These are phyloP conservation scores for Hydrozoanthus tunicans DNA, from an alignment of 64 coral and sea anemone species.

Conservation along the genomic window DNA sequence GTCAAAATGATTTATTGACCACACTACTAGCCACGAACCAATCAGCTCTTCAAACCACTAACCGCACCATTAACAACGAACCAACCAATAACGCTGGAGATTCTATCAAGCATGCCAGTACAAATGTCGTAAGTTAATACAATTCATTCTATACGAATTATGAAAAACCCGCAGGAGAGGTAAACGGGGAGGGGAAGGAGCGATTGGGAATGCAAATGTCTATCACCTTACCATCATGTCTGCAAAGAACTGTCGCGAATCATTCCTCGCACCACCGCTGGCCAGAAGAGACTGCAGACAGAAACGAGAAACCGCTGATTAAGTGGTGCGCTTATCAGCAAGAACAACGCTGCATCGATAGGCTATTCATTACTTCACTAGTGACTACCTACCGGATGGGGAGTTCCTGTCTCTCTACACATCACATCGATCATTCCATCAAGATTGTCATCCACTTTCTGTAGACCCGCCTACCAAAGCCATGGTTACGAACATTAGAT, in stretches of 20 bases:
- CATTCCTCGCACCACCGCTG: constrained; percentile 64
- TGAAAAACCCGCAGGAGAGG: too few relatives aligned
- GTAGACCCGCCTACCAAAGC: constrained; percentile 54
- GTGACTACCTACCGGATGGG: constrained; percentile 72
- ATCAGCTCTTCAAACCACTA: too few relatives aligned
- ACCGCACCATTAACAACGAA: too few relatives aligned
- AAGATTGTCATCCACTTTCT: constrained; percentile 88
- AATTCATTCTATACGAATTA: too few relatives aligned
- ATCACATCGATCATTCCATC: constrained; percentile 78
- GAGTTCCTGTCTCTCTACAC: constrained; percentile 78
- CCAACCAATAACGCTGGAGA: too few relatives aligned
- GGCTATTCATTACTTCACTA: too few relatives aligned
- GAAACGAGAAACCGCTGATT: background rate
- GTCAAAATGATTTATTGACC: too few relatives aligned
- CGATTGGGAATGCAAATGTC: too few relatives aligned
- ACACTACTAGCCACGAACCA: too few relatives aligned
- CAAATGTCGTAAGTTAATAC: too few relatives aligned
- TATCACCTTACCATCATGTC: constrained; percentile 82
- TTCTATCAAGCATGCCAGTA: too few relatives aligned
- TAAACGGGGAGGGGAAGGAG: too few relatives aligned
- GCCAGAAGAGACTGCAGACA: constrained; percentile 69
- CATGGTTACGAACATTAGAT: background rate
- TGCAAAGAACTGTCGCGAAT: constrained; percentile 77
- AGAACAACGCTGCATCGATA: background rate
- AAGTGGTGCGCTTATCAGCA: background rate